Percentiles rank a stretch among this genome's conserved stretches.
Conservation (phyloP, 2,888 invertebrate species). For the Synergus itoensis region DNA sequence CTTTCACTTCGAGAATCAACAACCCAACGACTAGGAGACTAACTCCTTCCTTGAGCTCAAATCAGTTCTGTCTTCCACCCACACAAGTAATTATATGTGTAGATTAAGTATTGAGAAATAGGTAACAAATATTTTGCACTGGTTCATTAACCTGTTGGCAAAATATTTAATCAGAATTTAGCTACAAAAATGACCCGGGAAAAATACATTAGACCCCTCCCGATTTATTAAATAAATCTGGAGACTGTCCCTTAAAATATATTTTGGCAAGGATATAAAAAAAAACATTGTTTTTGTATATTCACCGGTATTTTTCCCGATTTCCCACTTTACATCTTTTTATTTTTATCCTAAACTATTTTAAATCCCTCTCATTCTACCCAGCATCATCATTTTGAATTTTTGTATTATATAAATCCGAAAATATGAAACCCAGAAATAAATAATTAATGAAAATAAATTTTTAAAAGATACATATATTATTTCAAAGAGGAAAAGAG, state of each 20-base stretch:
- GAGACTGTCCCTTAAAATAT: too few relatives aligned
- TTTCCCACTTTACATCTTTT: background rate
- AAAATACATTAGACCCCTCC: background rate
- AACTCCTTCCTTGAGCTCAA: constrained; percentile 41
- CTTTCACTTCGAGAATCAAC: constrained; percentile 53
- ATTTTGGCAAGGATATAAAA: too few relatives aligned
- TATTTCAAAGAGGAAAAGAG: too few relatives aligned
- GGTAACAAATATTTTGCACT: background rate
- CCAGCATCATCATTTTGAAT: too few relatives aligned
- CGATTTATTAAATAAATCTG: too few relatives aligned
- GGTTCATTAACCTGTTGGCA: background rate
- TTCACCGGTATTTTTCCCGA: too few relatives aligned
- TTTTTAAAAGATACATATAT: too few relatives aligned
- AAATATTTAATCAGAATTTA: background rate
- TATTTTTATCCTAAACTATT: background rate
- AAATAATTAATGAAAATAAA: too few relatives aligned
- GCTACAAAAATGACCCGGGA: background rate
- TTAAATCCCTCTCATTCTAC: too few relatives aligned
- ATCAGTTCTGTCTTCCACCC: constrained; percentile 42
- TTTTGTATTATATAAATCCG: too few relatives aligned
- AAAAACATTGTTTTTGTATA: too few relatives aligned
- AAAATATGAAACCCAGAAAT: too few relatives aligned
- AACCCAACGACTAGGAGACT: background rate
- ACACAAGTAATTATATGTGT: background rate
- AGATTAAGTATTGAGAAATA: background rate